A percentile compares a stretch with the other conserved stretches of the same genome.
Conservation (phyloP, 37 sponge, comb jelly and placozoan genomes). For the Aphrocallistes beatrix region DNA sequence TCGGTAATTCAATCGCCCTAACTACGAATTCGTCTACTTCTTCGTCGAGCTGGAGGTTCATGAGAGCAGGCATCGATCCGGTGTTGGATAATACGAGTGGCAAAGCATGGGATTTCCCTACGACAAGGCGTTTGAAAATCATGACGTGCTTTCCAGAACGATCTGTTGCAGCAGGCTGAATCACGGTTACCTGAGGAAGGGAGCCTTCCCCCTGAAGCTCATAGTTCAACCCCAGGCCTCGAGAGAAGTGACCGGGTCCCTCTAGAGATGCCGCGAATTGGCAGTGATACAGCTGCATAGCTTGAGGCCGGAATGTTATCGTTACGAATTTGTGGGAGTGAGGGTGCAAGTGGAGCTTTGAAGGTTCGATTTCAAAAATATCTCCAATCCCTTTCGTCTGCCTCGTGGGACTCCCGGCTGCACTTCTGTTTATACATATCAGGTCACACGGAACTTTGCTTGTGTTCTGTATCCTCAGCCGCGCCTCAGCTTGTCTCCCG, state of each 20-base stretch:
- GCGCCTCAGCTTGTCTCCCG: slow-evolving; percentile 58
- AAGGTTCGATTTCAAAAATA: slow-evolving; percentile 76
- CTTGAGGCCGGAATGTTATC: slow-evolving; percentile 69
- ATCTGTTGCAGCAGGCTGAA: slow-evolving; percentile 48
- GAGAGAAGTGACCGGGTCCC: slow-evolving; percentile 21
- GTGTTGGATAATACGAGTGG: slow-evolving; percentile 60
- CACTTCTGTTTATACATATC: slow-evolving; percentile 15
- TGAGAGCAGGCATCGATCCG: slow-evolving; percentile 64
- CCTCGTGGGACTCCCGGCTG: slow-evolving; percentile 17
- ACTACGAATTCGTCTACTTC: slow-evolving; percentile 16
- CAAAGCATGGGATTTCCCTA: slow-evolving; percentile 45
- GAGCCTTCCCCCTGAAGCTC: slow-evolving; percentile 93
- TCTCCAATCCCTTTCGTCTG: slow-evolving; percentile 35
- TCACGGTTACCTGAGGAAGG: slow-evolving; percentile 68
- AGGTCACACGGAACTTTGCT: slow-evolving; percentile 91
- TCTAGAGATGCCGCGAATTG: background rate
- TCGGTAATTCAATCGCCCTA: background rate
- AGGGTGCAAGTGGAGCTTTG: slow-evolving; percentile 51
- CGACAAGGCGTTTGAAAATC: slow-evolving; percentile 60
- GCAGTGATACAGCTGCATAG: slow-evolving; percentile 56
- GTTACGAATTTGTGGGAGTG: slow-evolving; percentile 76
- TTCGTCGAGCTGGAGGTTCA: slow-evolving; percentile 12
- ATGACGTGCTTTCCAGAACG: slow-evolving; percentile 50
- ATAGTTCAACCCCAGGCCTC: slow-evolving; percentile 48
- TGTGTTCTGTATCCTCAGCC: slow-evolving; percentile 73